A percentile compares a stretch with the other conserved stretches of the same genome.
Conservation (phyloP, 2,888 invertebrate species). For the Cheilosia variabilis region DNA sequence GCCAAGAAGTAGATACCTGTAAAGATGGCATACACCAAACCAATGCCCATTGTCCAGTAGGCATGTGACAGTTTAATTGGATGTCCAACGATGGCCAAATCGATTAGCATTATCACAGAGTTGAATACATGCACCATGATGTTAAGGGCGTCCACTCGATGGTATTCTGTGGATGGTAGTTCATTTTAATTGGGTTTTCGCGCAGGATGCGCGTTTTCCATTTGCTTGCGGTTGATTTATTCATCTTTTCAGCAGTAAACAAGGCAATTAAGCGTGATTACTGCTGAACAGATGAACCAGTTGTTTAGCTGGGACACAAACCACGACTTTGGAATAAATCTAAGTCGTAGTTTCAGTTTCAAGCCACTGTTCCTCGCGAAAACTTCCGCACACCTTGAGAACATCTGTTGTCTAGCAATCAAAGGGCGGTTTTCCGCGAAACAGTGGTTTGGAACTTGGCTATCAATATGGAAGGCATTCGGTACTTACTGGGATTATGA, state of each 20-base stretch:
- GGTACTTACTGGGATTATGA: conserved; percentile 87
- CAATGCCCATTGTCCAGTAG: conserved; percentile 87
- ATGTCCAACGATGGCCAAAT: conserved; percentile 89
- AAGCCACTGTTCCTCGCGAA: no score
- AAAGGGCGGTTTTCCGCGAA: no score
- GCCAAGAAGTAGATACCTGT: conserved; percentile 88
- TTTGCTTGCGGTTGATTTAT: background rate
- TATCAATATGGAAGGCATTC: background rate
- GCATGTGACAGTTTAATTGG: conserved; percentile 86
- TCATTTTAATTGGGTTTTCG: conserved; percentile 6
- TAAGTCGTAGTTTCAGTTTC: no score
- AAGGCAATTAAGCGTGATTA: no score
- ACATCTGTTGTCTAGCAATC: no score
- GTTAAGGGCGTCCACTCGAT: conserved; percentile 83
- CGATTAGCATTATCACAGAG: conserved; percentile 89
- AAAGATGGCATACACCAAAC: conserved; percentile 88
- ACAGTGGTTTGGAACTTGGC: no score
- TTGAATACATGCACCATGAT: conserved; percentile 86
- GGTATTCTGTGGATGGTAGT: conserved; percentile 78
- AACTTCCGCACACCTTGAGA: no score
- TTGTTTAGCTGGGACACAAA: no score
- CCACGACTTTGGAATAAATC: no score
- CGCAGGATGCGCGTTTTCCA: background rate
- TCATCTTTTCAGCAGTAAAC: no score
- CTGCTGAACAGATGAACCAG: no score